Evolutionary conservation across 2,888 invertebrate species (phyloP).

Genomic region (Podabrus alpinus): DNA sequence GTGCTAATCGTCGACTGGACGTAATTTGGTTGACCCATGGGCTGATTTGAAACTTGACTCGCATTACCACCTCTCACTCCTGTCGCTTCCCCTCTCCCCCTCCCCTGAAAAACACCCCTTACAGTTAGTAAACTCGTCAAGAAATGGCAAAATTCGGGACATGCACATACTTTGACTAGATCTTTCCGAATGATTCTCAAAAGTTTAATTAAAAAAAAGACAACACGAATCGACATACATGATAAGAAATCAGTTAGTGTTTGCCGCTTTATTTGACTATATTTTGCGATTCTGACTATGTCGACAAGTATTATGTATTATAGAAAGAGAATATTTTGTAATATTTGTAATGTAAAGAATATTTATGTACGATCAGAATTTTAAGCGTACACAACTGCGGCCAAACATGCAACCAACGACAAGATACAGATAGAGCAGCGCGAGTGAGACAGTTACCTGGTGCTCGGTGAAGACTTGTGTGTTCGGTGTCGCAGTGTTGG

Average conservation of each 20-base stretch:
- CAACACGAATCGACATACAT: background rate
- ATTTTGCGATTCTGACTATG: background rate
- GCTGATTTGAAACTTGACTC: conserved; percentile 33
- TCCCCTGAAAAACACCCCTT: conserved; percentile 56
- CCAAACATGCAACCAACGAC: conserved; percentile 28
- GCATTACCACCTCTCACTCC: conserved; percentile 58
- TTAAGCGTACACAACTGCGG: conserved; percentile 27
- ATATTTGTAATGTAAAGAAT: background rate
- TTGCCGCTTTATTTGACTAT: background rate
- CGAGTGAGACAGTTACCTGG: conserved; percentile 45
- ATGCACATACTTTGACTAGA: background rate
- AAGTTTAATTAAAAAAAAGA: background rate
- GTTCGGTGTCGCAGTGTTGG: conserved; percentile 66
- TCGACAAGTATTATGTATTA: background rate
- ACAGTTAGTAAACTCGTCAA: conserved; percentile 5
- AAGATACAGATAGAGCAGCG: conserved; percentile 34
- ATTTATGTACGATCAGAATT: conserved; percentile 4
- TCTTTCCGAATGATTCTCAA: background rate
- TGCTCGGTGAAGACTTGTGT: conserved; percentile 57
- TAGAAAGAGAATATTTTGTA: background rate
- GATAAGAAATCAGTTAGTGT: background rate
- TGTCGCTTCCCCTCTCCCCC: conserved; percentile 65
- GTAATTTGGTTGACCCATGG: conserved; percentile 19
- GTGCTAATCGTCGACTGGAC: conserved; percentile 25
- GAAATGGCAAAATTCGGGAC: background rate